A percentile compares a stretch with the other conserved stretches of the same genome.
phyloP scores from a whole-genome alignment of 2,888 invertebrate genomes.

The Patella caerulea region DNA sequence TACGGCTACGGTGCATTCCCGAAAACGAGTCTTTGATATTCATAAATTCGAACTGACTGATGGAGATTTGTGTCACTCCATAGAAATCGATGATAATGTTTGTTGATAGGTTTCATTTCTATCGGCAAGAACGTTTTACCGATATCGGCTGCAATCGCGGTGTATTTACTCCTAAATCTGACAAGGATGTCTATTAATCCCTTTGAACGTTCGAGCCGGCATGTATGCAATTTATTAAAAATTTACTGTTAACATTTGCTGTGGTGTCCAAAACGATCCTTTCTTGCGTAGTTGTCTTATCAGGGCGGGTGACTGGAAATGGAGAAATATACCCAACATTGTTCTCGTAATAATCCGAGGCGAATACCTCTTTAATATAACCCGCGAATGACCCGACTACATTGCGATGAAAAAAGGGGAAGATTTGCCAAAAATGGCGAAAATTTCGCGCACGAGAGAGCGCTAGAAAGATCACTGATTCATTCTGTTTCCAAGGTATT shows the following conservation, averaged over 20 bases:
- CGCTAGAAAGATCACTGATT: too few relatives aligned
- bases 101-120: neutral
- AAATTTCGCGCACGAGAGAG: too few relatives aligned
- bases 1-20: neutral
- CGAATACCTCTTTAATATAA: too few relatives aligned
- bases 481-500: too few relatives aligned
- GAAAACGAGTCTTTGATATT: neutral
- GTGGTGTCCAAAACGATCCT: neutral
- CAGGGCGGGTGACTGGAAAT: neutral
- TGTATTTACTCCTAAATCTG: neutral
- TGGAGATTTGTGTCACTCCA: neutral
- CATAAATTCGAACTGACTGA: neutral
- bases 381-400: too few relatives aligned
- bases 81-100: neutral
- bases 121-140: neutral
- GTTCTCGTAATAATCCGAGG: neutral
- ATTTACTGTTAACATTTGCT: neutral
- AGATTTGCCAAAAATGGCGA: too few relatives aligned
- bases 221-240: neutral
- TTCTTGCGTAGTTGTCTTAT: neutral
- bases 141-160: neutral
- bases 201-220: neutral
- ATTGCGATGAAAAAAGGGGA: too few relatives aligned
- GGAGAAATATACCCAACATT: neutral
- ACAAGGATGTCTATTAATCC: neutral